Evolutionary conservation across 2,797 vertebrate species (phyloP), one percentile per base, ranked within the genome.

Genomic region (Eulemur albifrons): DNA sequence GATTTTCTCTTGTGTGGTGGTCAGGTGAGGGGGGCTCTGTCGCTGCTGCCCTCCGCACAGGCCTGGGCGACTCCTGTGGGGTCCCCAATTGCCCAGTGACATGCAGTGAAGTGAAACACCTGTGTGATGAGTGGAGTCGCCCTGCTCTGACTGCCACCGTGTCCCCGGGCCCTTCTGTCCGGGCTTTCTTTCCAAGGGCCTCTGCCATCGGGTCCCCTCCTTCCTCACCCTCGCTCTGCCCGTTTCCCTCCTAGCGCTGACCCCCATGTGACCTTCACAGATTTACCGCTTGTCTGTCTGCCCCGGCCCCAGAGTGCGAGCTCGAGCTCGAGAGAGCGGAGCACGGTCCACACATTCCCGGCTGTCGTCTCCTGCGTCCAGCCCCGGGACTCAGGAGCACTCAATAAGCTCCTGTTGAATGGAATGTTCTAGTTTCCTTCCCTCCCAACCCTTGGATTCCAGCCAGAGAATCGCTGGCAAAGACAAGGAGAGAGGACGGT

Each of bases 351-450:
- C 50, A 9, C 11, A 32, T 45, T 11, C 35, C 43, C 5, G 8
- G 30, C 70, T 63, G 30, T 18, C 2, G 20, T 15, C 9, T 70
- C 50, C 7, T 0, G 30, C 2, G 1, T 12, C 57, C 7, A 38
- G 43, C 1, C 0, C 20, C 4, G 4, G 45, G 0, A 1, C 1
- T 0, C 12, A 54, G 30, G 13, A 5, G 17, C 9, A 5, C 15
- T 57, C 45, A 7, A 1, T 52, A 21, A 38, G 23, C 3, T 27
- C 1, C 12, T 63, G 9, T 25, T 38, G 30, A 67, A 32, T 18
- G 40, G n/a, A 63, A 14, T 38, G 2, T 15, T 38, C 77, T 7
- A 9, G 12, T 70, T 25, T 40, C 27, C 27, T 43, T 21, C 21
- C 32, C 32, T 8, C 48, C 25, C 8, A 6, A 12, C 14, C 54